These are phyloP conservation scores for Lerista edwardsae DNA, from an alignment of 2,797 vertebrate species.

Conservation along the genomic window DNA sequence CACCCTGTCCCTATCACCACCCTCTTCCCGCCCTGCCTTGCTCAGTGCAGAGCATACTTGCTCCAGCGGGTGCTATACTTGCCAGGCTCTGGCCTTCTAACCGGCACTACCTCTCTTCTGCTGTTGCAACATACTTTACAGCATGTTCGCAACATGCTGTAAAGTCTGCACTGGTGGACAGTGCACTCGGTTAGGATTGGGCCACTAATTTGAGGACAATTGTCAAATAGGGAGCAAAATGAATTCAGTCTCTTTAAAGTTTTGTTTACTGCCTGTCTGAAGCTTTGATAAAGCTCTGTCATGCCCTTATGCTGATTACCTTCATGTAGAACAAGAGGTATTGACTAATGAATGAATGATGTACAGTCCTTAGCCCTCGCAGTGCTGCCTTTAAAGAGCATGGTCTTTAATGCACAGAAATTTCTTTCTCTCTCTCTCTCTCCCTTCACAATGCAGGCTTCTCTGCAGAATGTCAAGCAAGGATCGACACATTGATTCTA, in stretches of 20 bases:
- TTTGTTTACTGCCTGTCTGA: conserved; percentile 81
- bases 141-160: too few species aligned
- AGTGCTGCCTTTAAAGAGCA: conserved; percentile 67
- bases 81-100: too few species aligned
- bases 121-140: too few species aligned
- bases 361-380: conserved; percentile 75
- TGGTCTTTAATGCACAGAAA: conserved; percentile 73
- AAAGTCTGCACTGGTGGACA: too few species aligned
- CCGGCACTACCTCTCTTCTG: too few species aligned
- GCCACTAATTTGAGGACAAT: conserved; percentile 47
- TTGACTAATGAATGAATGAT: conserved; percentile 94
- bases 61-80: too few species aligned
- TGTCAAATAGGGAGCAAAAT: conserved; percentile 66
- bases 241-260: conserved; percentile 65
- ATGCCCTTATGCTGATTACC: conserved; percentile 91
- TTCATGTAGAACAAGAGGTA: conserved; percentile 97
- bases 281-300: conserved; percentile 89
- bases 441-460: conserved; percentile 84
- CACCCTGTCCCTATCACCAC: too few species aligned
- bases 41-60: too few species aligned
- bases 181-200: too few species aligned
- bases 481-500: conserved; percentile 99
- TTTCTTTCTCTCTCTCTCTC: conserved; percentile 60
- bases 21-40: too few species aligned
- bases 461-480: conserved; percentile 99